Percentiles rank a stretch among this genome's conserved stretches.
Conservation (phyloP, 1,140 invertebrate genomes). For the Drosophila trapezifrons region DNA sequence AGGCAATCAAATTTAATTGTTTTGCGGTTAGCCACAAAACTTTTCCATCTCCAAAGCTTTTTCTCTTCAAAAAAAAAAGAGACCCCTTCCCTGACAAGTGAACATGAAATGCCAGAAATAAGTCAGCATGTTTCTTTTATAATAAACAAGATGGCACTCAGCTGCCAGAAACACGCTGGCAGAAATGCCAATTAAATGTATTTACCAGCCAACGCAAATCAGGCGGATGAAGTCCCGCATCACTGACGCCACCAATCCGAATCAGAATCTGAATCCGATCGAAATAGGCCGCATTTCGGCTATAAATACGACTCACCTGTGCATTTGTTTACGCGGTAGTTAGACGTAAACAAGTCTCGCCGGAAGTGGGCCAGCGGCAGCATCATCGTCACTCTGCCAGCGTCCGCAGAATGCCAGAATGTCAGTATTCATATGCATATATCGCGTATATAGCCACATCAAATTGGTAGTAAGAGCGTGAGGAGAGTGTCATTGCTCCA, state of each 20-base stretch:
- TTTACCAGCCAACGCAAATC: conserved; percentile 65
- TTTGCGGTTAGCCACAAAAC: conserved; percentile 67
- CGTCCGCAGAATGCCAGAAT: no score
- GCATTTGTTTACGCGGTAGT: conserved; percentile 76
- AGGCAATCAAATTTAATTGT: conserved; percentile 82
- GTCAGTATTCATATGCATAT: no score
- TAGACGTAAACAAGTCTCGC: conserved; percentile 76
- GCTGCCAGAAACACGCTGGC: conserved; percentile 33
- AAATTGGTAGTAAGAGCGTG: conserved; percentile 17
- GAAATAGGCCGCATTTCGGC: conserved; percentile 33
- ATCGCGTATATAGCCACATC: neutral
- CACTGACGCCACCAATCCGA: conserved; percentile 50
- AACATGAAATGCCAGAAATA: conserved; percentile 29
- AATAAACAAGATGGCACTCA: conserved; percentile 60
- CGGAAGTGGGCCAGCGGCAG: conserved; percentile 71
- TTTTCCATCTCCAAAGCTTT: conserved; percentile 23
- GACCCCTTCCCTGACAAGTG: conserved; percentile 6
- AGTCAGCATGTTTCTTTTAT: conserved; percentile 45
- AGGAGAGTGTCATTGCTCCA: conserved; percentile 72
- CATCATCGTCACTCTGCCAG: neutral
- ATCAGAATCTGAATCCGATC: conserved; percentile 25
- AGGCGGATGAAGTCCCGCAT: conserved; percentile 48
- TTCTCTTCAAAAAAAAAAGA: neutral
- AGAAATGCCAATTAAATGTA: conserved; percentile 72
- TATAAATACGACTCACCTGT: conserved; percentile 72